A percentile compares a stretch with the other conserved stretches of the same genome.
Conservation (phyloP, 1,140 invertebrate species). For the Cherax destructor region DNA sequence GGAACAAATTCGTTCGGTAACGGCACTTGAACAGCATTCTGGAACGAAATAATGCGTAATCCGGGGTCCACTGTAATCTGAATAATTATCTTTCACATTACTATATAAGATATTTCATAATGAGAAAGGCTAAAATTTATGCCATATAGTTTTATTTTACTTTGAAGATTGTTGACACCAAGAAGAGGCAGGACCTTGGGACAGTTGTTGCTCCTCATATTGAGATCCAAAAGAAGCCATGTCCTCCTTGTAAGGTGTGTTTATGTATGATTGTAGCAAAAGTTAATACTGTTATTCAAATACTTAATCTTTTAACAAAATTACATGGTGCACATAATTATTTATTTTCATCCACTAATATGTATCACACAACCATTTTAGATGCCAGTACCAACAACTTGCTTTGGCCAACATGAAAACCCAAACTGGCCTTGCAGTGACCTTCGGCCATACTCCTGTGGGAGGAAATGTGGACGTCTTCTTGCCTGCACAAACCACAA, state of each 20-base stretch:
- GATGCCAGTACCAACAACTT: slow-evolving; percentile 83
- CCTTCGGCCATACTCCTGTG: slow-evolving; percentile 84
- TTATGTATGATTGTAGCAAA: too few species aligned
- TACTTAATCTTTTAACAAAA: too few species aligned
- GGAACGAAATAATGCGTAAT: too few species aligned
- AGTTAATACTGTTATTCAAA: too few species aligned
- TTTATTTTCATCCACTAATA: neutral
- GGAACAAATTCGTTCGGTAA: too few species aligned
- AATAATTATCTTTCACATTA: too few species aligned
- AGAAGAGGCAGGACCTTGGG: slow-evolving; percentile 86
- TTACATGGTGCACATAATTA: neutral
- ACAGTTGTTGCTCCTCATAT: slow-evolving; percentile 77
- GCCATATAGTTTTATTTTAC: neutral
- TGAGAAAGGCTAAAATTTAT: too few species aligned
- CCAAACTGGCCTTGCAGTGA: slow-evolving; percentile 84
- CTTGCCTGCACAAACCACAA: slow-evolving; percentile 87
- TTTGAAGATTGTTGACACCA: slow-evolving; percentile 75
- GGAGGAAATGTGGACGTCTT: slow-evolving; percentile 82
- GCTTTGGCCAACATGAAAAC: slow-evolving; percentile 89
- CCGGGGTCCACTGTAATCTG: too few species aligned
- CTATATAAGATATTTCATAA: too few species aligned
- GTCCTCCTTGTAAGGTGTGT: slow-evolving; percentile 79
- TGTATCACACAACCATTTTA: neutral
- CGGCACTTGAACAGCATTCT: too few species aligned
- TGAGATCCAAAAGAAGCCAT: slow-evolving; percentile 80